phyloP scores from a whole-genome alignment of 2,797 vertebrate genomes.

The Bovichtus diacanthus region DNA sequence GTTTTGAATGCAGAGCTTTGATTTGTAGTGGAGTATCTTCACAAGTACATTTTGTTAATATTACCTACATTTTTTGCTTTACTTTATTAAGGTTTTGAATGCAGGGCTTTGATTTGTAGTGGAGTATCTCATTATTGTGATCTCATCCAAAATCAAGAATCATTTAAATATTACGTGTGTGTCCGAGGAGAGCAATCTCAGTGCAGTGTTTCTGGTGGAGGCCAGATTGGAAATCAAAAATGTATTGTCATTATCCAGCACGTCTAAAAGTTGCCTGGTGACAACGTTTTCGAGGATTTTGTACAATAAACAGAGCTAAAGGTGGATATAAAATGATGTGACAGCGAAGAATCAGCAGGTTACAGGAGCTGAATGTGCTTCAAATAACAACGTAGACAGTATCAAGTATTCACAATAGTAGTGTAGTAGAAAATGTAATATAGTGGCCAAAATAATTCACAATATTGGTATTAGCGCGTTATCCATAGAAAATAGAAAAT shows the following conservation, averaged over 20 bases:
- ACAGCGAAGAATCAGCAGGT: not conserved
- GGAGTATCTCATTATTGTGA: too few species aligned
- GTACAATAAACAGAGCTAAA: not conserved
- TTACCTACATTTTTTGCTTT: too few species aligned
- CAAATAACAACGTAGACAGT: not conserved
- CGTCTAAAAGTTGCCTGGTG: conserved; percentile 10
- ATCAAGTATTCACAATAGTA: not conserved
- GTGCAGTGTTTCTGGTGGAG: not conserved
- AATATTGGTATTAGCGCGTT: too few species aligned
- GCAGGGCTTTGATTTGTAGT: too few species aligned
- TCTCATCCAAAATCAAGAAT: not conserved
- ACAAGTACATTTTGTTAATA: too few species aligned
- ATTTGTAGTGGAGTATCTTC: too few species aligned
- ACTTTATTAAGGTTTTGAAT: too few species aligned
- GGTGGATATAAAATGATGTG: not conserved
- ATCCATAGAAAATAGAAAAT: too few species aligned
- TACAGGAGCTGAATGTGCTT: not conserved
- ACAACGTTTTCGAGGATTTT: conserved; percentile 16
- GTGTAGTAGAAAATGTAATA: too few species aligned
- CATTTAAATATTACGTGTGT: not conserved
- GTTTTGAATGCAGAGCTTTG: too few species aligned
- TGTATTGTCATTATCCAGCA: not conserved
- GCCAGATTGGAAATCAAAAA: not conserved
- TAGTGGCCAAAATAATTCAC: too few species aligned
- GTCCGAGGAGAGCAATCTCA: not conserved